These are phyloP conservation scores for Aelia acuminata DNA, from an alignment of 2,888 invertebrate genomes.

Conservation along the genomic window DNA sequence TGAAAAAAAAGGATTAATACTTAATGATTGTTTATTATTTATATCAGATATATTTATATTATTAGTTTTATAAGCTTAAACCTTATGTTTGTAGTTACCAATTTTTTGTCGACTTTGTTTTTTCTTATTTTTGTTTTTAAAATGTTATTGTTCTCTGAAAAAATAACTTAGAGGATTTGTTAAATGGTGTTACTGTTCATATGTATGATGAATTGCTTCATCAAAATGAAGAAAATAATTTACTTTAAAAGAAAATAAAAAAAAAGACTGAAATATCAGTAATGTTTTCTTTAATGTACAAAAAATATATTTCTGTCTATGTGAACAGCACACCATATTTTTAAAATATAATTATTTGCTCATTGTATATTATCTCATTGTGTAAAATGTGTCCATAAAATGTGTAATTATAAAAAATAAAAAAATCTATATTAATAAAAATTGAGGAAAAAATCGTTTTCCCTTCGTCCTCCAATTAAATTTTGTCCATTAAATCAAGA, in stretches of 20 bases:
- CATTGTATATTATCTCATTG: conserved; percentile 46
- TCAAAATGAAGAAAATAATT: no score
- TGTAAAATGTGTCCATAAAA: conserved; percentile 49
- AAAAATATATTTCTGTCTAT: background rate
- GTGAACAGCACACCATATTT: conserved; percentile 41
- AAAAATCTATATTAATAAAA: background rate
- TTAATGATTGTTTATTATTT: conserved; percentile 59
- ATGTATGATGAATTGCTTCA: background rate
- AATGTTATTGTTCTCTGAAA: conserved; percentile 27
- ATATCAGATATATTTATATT: conserved; percentile 59
- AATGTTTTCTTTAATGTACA: background rate
- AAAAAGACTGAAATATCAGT: conserved; percentile 46
- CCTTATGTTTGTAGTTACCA: conserved; percentile 57
- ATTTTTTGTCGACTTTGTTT: conserved; percentile 37
- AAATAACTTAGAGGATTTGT: conserved; percentile 26
- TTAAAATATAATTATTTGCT: conserved; percentile 54
- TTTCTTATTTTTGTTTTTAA: conserved; percentile 54
- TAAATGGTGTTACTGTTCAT: conserved; percentile 42
- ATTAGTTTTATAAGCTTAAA: conserved; percentile 55
- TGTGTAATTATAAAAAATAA: background rate
- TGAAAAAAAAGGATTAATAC: conserved; percentile 51
- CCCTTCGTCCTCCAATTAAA: conserved; percentile 15
- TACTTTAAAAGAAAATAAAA: background rate
- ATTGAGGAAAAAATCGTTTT: background rate
- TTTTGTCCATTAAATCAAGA: conserved; percentile 40